Evolutionary conservation across 2,113 vertebrate species (phyloP).

Genomic region (Cyanoderma ruficeps): DNA sequence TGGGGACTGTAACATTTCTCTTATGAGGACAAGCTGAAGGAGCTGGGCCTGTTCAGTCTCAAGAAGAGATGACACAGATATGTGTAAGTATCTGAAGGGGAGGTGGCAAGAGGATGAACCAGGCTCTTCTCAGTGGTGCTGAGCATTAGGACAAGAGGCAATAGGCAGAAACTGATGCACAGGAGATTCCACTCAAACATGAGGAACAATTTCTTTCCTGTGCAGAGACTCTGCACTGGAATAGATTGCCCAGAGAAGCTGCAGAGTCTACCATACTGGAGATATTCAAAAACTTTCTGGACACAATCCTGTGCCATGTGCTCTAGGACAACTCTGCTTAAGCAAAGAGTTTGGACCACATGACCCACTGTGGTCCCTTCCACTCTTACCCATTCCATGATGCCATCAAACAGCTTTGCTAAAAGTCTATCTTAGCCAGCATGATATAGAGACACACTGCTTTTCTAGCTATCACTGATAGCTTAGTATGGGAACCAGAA

Average conservation of each 20-base stretch:
- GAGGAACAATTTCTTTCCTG: background rate
- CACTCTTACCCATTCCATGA: background rate
- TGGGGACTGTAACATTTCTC: background rate
- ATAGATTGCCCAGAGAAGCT: background rate
- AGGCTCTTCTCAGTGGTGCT: background rate
- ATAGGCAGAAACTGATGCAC: background rate
- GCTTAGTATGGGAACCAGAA: background rate
- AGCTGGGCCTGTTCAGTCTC: background rate
- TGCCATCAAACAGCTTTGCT: background rate
- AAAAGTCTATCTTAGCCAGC: background rate
- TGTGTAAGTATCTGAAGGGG: background rate
- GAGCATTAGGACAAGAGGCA: background rate
- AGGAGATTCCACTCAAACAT: background rate
- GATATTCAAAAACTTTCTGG: background rate
- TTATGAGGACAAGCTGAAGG: background rate
- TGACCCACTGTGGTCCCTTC: background rate
- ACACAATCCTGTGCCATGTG: background rate
- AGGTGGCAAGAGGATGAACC: background rate
- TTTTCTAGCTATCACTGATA: background rate
- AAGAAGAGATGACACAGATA: background rate
- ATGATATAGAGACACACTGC: background rate
- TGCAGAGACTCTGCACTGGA: background rate
- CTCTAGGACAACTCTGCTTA: background rate
- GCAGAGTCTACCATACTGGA: background rate
- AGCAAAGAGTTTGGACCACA: background rate